phyloP scores from a whole-genome alignment of 2,113 vertebrate species.

The Muntiacus reevesi region DNA sequence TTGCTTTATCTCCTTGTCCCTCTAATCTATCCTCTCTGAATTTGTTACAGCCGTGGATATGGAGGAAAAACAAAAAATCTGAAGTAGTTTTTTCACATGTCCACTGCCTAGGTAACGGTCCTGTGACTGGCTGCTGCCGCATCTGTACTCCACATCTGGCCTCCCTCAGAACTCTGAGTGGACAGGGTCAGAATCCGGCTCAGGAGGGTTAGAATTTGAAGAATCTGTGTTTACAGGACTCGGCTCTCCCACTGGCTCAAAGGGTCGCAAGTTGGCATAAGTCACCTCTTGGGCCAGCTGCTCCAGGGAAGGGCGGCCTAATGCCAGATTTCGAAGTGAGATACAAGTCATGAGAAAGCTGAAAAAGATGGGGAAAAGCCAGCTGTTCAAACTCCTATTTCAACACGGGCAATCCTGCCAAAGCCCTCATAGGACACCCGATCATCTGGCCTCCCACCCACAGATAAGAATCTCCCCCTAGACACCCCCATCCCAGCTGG shows the following conservation, averaged over 20 bases:
- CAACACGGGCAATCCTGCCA: neutral
- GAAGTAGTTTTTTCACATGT: neutral
- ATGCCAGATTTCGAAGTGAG: conserved; percentile 88
- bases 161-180: conserved; percentile 67
- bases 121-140: neutral
- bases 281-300: conserved; percentile 90
- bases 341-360: conserved; percentile 94
- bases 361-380: neutral
- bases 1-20: neutral
- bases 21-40: neutral
- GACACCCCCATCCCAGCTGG: neutral
- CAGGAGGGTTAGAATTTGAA: conserved; percentile 24
- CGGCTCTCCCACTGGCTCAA: conserved; percentile 54
- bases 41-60: neutral
- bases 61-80: neutral
- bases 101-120: neutral
- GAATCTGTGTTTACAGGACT: conserved; percentile 4
- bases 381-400: conserved; percentile 22
- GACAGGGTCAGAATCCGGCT: conserved; percentile 11
- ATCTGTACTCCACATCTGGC: neutral
- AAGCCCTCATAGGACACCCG: neutral
- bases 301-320: conserved; percentile 89
- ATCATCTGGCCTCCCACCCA: neutral
- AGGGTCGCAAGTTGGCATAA: conserved; percentile 87
- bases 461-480: neutral